phyloP scores from a whole-genome alignment of 2,113 vertebrate genomes.

The Camelus bactrianus region DNA sequence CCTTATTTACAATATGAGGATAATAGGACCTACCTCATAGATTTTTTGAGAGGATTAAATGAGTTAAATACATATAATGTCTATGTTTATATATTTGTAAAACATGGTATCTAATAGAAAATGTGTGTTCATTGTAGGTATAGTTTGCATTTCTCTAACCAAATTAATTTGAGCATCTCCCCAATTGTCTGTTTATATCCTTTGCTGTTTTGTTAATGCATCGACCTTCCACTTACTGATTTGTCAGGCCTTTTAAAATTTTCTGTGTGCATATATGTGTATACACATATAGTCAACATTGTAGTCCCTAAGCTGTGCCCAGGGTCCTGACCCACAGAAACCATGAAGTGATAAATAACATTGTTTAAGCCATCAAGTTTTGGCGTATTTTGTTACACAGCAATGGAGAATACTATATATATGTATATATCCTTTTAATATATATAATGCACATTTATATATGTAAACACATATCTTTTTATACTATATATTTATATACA shows the following conservation, averaged over 20 bases:
- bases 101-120: neutral
- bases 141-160: neutral
- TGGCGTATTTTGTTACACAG: neutral
- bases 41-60: neutral
- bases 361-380: neutral
- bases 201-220: neutral
- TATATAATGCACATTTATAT: neutral
- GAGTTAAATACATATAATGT: neutral
- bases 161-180: neutral
- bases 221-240: neutral
- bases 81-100: neutral
- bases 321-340: neutral
- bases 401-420: neutral
- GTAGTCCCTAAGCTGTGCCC: neutral
- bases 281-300: neutral
- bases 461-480: neutral
- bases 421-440: neutral
- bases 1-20: neutral
- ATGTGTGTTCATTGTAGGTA: neutral
- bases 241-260: neutral
- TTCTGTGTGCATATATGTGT: neutral
- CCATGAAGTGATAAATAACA: neutral
- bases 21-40: neutral
- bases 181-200: neutral
- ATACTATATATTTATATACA: neutral